Evolutionary conservation across 2,797 vertebrate genomes (phyloP).

Genomic region (Sylvilagus floridanus): DNA sequence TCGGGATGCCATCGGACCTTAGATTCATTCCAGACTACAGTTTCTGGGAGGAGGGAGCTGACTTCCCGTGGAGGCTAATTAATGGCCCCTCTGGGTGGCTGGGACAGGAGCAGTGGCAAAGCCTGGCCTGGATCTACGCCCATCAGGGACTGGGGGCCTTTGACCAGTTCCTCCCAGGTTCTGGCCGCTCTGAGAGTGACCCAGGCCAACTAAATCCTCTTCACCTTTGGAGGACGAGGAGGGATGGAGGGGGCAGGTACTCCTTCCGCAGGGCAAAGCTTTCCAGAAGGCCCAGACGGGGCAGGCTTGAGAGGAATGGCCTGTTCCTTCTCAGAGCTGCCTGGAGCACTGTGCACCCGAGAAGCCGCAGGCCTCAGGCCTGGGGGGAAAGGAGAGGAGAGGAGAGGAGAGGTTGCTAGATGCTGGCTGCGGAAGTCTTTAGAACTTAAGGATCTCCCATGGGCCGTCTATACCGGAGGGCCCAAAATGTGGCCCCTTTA

Average conservation of each 20-base stretch:
- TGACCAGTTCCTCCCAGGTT: neutral
- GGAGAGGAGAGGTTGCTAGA: neutral
- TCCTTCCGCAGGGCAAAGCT: neutral
- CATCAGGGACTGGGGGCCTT: neutral
- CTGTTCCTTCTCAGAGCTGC: neutral
- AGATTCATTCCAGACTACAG: slow-evolving; percentile 12
- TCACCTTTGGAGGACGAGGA: neutral
- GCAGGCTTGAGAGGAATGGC: neutral
- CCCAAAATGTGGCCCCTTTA: slow-evolving; percentile 64
- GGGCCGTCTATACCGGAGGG: neutral
- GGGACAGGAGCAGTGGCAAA: slow-evolving; percentile 59
- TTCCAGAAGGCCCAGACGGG: neutral
- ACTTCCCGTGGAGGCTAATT: slow-evolving; percentile 72
- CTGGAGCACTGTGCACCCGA: neutral
- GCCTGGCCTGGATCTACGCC: slow-evolving; percentile 72
- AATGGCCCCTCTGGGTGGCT: slow-evolving; percentile 63
- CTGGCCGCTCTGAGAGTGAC: neutral
- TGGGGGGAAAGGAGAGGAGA: neutral
- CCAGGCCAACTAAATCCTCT: neutral
- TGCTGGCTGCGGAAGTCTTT: neutral
- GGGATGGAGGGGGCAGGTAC: neutral
- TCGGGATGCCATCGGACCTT: neutral
- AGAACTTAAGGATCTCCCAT: neutral
- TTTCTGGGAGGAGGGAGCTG: neutral
- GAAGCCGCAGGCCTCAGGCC: neutral